Percentiles rank a stretch among this genome's conserved stretches.
Evolutionary conservation across 2,113 vertebrate genomes (phyloP).

Genomic region (Microcebus jonahi): DNA sequence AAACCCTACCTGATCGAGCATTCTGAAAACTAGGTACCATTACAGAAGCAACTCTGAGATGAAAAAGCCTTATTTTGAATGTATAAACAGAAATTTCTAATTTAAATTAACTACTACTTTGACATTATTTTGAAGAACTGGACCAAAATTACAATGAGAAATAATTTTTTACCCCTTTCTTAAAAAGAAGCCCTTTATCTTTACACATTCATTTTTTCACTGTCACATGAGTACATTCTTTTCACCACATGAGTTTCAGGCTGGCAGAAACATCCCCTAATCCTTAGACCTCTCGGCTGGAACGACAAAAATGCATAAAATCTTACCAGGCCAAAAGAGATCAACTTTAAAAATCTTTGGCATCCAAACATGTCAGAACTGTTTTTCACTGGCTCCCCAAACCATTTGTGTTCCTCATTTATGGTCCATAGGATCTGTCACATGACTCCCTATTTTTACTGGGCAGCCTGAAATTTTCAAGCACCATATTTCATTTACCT

Average conservation of each 20-base stretch:
- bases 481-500: slow-evolving; percentile 17
- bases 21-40: slow-evolving; percentile 35
- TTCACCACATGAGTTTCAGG: slow-evolving; percentile 45
- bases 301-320: slow-evolving; percentile 81
- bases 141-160: not conserved
- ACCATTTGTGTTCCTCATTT: slow-evolving; percentile 43
- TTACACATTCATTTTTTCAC: not conserved
- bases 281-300: slow-evolving; percentile 71
- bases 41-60: not conserved
- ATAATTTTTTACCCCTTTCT: slow-evolving; percentile 26
- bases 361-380: slow-evolving; percentile 73
- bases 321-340: slow-evolving; percentile 76
- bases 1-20: not conserved
- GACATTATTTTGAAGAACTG: not conserved
- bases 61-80: not conserved
- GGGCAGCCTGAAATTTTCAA: slow-evolving; percentile 45
- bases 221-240: slow-evolving; percentile 37
- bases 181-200: slow-evolving; percentile 44
- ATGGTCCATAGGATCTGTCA: not conserved
- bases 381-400: slow-evolving; percentile 50
- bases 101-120: not conserved
- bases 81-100: not conserved
- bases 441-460: slow-evolving; percentile 43
- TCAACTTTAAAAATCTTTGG: slow-evolving; percentile 79
- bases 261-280: slow-evolving; percentile 70